Evolutionary conservation across 2,888 invertebrate species (phyloP).

Genomic region (Drosophila yooni): DNA sequence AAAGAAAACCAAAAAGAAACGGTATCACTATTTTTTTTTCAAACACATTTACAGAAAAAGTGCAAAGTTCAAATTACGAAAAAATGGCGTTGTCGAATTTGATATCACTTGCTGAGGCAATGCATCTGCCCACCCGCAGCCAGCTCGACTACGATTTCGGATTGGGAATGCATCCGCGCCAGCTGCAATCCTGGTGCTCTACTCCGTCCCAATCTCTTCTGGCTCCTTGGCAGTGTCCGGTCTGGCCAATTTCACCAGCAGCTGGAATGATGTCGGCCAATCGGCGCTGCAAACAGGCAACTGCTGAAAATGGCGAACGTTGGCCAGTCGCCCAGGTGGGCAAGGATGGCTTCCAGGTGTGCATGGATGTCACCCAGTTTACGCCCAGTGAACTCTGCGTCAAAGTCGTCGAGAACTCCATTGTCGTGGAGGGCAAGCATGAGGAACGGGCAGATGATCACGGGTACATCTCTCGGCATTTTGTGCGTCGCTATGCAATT

Average conservation of each 20-base stretch:
- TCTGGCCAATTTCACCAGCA: conserved; percentile 50
- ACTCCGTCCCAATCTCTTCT: conserved; percentile 18
- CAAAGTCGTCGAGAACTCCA: conserved; percentile 90
- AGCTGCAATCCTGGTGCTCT: conserved; percentile 32
- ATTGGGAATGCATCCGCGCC: conserved; percentile 73
- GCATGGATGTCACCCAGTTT: conserved; percentile 92
- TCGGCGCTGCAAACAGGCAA: conserved; percentile 42
- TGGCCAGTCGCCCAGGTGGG: conserved; percentile 81
- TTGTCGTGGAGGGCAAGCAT: conserved; percentile 91
- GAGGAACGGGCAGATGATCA: conserved; percentile 91
- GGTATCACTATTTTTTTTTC: conserved; percentile 4
- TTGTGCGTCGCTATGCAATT: conserved; percentile 90
- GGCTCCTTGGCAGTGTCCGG: conserved; percentile 58
- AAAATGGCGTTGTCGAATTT: conserved; percentile 66
- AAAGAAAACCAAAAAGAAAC: conserved; percentile 23
- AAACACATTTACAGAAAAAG: conserved; percentile 4
- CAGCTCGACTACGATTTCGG: conserved; percentile 71
- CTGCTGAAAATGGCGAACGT: conserved; percentile 12
- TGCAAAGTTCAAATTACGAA: background rate
- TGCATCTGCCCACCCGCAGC: conserved; percentile 40
- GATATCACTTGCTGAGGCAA: conserved; percentile 59
- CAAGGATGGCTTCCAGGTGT: conserved; percentile 90
- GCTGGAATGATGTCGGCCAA: conserved; percentile 40
- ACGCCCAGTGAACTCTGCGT: conserved; percentile 92
- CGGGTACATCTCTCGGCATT: conserved; percentile 91